These are phyloP conservation scores for Molorchus minor DNA, from an alignment of 2,888 invertebrate genomes.

Conservation along the genomic window DNA sequence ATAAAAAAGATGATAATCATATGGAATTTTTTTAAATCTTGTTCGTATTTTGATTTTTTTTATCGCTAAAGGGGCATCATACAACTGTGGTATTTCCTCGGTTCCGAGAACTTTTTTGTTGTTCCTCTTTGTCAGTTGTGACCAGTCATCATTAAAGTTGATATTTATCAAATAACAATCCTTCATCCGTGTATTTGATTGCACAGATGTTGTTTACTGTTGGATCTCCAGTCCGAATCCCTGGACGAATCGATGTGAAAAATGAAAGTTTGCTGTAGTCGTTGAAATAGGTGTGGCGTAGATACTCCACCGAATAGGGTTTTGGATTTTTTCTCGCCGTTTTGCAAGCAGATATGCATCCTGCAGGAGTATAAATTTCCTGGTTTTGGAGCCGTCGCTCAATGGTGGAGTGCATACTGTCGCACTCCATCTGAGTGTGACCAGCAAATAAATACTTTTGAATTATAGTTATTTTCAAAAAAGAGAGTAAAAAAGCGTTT, in stretches of 20 bases:
- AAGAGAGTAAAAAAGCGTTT: neutral
- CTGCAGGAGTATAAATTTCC: slow-evolving; percentile 29
- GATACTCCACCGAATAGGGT: neutral
- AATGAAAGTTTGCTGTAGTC: neutral
- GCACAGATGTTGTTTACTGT: neutral
- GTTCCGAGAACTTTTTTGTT: neutral
- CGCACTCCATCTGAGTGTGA: slow-evolving; percentile 51
- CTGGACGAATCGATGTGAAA: neutral
- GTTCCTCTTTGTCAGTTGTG: neutral
- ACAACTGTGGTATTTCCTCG: neutral
- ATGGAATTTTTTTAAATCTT: slow-evolving; percentile 5
- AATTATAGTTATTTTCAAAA: slow-evolving; percentile 16
- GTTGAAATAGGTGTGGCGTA: neutral
- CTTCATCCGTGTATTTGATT: neutral
- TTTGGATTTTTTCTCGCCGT: neutral
- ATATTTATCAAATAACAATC: neutral
- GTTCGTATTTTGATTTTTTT: neutral
- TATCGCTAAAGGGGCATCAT: neutral
- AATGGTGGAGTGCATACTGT: slow-evolving; percentile 45
- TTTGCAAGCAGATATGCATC: neutral
- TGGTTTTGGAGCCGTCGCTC: slow-evolving; percentile 41
- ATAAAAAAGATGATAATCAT: slow-evolving; percentile 4
- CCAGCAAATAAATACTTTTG: slow-evolving; percentile 44
- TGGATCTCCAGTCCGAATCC: neutral
- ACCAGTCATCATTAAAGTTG: neutral